Conservation (phyloP, 1,140 invertebrate genomes). For the Calephelis nemesis region DNA sequence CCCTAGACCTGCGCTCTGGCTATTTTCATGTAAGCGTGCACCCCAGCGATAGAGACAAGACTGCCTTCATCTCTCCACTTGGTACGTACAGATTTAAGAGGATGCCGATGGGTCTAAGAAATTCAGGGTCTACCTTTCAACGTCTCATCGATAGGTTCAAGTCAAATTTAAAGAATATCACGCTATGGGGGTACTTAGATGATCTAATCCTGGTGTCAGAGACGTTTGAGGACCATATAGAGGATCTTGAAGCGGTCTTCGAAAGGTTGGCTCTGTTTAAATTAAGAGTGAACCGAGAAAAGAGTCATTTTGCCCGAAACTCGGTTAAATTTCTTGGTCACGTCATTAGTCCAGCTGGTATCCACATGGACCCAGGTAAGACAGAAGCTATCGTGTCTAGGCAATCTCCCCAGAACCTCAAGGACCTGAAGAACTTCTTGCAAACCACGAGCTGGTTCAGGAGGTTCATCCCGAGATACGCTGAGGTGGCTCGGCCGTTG, state of each 20-base stretch:
- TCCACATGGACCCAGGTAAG: constrained; percentile 54
- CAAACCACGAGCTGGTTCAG: constrained; percentile 30
- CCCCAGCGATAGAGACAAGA: background rate
- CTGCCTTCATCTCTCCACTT: constrained; percentile 33
- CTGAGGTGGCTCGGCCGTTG: constrained; percentile 26
- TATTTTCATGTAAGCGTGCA: background rate
- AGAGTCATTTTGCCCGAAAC: constrained; percentile 54
- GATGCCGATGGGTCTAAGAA: constrained; percentile 69
- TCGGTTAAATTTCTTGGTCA: constrained; percentile 63
- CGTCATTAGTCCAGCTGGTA: constrained; percentile 48
- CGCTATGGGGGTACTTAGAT: constrained; percentile 59
- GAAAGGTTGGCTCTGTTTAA: constrained; percentile 42
- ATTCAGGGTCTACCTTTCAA: constrained; percentile 59
- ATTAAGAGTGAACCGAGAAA: constrained; percentile 51
- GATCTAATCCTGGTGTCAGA: constrained; percentile 60
- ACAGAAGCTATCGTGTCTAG: constrained; percentile 39
- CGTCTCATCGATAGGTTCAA: constrained; percentile 47
- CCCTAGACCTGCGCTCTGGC: no score
- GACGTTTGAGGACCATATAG: constrained; percentile 53
- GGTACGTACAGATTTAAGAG: constrained; percentile 38
- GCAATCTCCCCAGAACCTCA: no score
- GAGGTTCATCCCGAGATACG: constrained; percentile 27
- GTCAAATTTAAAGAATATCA: constrained; percentile 33
- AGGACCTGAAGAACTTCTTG: no score
- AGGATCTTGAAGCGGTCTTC: constrained; percentile 54